These are phyloP conservation scores for Peromyscus polionotus DNA, from an alignment of 2,113 vertebrate species.

Conservation along the genomic window DNA sequence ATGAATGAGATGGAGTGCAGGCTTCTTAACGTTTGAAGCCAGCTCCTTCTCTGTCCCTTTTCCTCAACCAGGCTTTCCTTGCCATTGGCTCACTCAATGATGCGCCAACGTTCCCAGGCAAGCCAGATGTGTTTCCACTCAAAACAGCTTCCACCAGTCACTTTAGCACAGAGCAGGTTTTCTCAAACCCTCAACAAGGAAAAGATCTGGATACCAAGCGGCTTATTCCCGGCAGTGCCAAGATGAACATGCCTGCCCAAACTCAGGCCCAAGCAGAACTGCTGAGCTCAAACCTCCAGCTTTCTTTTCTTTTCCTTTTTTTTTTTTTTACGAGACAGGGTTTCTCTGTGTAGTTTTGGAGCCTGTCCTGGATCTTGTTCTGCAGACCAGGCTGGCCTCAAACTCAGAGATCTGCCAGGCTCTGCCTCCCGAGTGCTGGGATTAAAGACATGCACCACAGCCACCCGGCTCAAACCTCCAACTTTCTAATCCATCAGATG, in stretches of 20 bases:
- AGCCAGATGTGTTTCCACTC: neutral
- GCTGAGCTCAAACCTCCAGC: neutral
- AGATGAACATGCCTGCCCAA: neutral
- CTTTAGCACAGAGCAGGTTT: neutral
- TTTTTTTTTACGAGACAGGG: no score
- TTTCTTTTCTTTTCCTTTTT: neutral
- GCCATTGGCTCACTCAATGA: neutral
- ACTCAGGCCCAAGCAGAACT: accelerated
- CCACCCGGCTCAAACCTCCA: no score
- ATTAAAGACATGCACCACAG: no score
- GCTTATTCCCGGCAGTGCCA: neutral
- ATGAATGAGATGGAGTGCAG: neutral
- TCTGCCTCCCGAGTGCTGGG: no score
- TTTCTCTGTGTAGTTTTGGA: no score
- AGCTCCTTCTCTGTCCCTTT: neutral
- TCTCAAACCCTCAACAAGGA: neutral
- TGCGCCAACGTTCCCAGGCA: neutral
- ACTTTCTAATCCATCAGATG: neutral
- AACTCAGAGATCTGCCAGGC: no score
- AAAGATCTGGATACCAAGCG: neutral
- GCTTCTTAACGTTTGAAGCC: neutral
- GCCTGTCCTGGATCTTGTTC: no score
- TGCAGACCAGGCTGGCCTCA: no score
- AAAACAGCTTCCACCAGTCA: neutral
- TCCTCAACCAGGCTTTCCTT: neutral